Evolutionary conservation across 2,888 invertebrate species (phyloP).

Genomic region (Lymantria monacha): DNA sequence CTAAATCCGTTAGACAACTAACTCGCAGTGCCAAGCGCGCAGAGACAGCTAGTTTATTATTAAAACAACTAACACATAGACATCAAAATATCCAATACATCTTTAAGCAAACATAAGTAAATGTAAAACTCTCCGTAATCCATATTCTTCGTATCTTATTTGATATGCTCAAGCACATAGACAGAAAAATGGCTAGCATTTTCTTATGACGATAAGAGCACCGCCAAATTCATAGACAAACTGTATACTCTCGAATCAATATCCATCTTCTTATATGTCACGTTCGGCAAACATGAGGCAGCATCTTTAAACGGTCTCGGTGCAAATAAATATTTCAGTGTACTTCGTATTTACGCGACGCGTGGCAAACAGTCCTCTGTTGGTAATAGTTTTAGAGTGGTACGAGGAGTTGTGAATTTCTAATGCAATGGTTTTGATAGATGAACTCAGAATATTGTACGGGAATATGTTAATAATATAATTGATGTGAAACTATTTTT

Average conservation of each 20-base stretch:
- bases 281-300: slow-evolving; percentile 48
- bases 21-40: too few relatives aligned
- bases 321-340: slow-evolving; percentile 49
- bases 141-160: slow-evolving; percentile 20
- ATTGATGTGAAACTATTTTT: too few relatives aligned
- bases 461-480: too few relatives aligned
- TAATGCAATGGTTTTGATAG: slow-evolving; percentile 14
- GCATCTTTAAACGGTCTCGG: slow-evolving; percentile 36
- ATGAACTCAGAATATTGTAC: background rate
- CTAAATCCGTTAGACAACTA: too few relatives aligned
- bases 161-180: slow-evolving; percentile 18
- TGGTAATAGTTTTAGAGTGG: slow-evolving; percentile 30
- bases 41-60: too few relatives aligned
- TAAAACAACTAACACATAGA: too few relatives aligned
- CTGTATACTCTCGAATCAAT: slow-evolving; percentile 32
- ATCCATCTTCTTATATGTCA: slow-evolving; percentile 40
- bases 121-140: slow-evolving; percentile 13
- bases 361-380: slow-evolving; percentile 21
- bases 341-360: slow-evolving; percentile 47
- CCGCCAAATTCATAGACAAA: slow-evolving; percentile 36
- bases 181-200: slow-evolving; percentile 28
- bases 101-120: slow-evolving; percentile 13
- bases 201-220: slow-evolving; percentile 24
- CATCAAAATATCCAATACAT: too few relatives aligned
- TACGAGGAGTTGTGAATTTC: slow-evolving; percentile 13